These are phyloP conservation scores for Paelopatides confundens DNA, from an alignment of 53 echinoderm and acorn worm species.

Conservation along the genomic window DNA sequence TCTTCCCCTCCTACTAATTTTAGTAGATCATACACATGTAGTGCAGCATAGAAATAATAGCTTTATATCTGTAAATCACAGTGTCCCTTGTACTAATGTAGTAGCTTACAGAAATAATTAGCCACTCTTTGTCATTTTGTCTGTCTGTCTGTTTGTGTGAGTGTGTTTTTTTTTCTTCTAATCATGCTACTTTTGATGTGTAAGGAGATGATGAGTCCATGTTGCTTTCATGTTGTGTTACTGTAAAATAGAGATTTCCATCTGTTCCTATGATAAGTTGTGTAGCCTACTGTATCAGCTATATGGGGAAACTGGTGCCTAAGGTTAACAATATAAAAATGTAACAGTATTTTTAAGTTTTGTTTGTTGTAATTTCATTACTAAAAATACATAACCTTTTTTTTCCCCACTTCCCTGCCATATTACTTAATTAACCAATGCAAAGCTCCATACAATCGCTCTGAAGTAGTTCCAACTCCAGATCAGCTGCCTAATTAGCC, in stretches of 20 bases:
- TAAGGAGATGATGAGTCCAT: neutral
- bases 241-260: too few species aligned
- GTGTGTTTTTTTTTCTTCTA: neutral
- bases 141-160: neutral
- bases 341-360: neutral
- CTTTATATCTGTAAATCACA: neutral
- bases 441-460: too few species aligned
- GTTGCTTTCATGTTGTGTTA: too few species aligned
- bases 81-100: neutral
- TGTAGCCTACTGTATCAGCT: neutral
- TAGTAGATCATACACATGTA: neutral
- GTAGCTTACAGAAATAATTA: neutral
- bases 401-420: too few species aligned
- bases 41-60: neutral
- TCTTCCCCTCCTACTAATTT: slow-evolving; percentile 45
- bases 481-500: too few species aligned
- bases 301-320: neutral
- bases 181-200: neutral
- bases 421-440: too few species aligned
- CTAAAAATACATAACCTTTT: too few species aligned
- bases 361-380: too few species aligned
- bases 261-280: neutral
- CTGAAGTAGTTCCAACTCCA: too few species aligned
- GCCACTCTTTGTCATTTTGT: neutral
- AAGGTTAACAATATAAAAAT: neutral